These are phyloP conservation scores for Leucoraja erinaceus DNA, from an alignment of 2,113 vertebrate species.

Conservation along the genomic window DNA sequence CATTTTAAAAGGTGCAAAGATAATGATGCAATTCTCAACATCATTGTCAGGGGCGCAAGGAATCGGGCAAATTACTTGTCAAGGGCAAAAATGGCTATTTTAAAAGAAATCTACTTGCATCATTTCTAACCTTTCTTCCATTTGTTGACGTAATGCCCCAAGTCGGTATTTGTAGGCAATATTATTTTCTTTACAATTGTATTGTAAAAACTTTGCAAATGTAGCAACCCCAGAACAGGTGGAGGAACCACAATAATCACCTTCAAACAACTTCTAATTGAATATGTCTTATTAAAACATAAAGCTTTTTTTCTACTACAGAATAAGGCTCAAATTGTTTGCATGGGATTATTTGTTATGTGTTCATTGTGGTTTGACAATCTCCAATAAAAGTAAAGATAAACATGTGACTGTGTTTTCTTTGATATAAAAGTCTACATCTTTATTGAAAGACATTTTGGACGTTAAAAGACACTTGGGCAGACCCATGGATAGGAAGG, in stretches of 20 bases:
- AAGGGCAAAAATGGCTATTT: background rate
- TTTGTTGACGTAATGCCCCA: background rate
- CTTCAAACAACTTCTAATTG: no score
- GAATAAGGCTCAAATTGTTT: constrained; percentile 47
- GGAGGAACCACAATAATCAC: background rate
- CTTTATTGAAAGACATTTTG: background rate
- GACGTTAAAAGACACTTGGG: no score
- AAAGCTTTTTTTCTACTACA: constrained; percentile 4
- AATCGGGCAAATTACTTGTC: background rate
- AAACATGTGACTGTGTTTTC: constrained; percentile 42
- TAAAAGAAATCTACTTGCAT: background rate
- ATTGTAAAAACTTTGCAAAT: background rate
- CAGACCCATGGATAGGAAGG: no score
- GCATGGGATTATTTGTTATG: constrained; percentile 54
- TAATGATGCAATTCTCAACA: background rate
- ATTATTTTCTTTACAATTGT: background rate
- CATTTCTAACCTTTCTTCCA: background rate
- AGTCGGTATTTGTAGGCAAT: background rate
- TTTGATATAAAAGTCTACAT: background rate
- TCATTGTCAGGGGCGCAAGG: background rate
- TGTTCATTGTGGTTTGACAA: constrained; percentile 63
- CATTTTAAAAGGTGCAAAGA: background rate
- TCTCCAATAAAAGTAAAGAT: constrained; percentile 59
- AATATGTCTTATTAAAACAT: background rate
- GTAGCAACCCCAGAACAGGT: background rate